Evolutionary conservation across 2,797 vertebrate species (phyloP).

Genomic region (Dicrostonyx torquatus): DNA sequence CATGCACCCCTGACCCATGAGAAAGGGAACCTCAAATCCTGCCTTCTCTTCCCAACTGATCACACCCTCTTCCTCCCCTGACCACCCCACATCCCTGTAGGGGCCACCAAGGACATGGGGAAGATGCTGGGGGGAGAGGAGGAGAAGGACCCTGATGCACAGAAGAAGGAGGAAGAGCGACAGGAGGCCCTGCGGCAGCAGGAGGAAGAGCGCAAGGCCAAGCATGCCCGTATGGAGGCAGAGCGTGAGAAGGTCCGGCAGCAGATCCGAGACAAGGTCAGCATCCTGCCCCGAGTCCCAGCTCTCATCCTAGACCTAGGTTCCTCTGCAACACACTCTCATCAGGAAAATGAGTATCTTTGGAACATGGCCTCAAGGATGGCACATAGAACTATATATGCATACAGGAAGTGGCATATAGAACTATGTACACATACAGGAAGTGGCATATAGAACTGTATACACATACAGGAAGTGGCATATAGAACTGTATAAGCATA

Average conservation of each 20-base stretch:
- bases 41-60: neutral
- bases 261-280: conserved; percentile 98
- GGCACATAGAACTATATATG: too few species aligned
- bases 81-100: conserved; percentile 82
- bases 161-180: conserved; percentile 98
- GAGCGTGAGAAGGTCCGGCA: conserved; percentile 99
- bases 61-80: neutral
- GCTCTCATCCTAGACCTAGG: neutral
- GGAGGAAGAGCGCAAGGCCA: conserved; percentile 97
- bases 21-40: neutral
- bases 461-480: too few species aligned
- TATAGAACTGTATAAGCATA: too few species aligned
- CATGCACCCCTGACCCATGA: too few species aligned
- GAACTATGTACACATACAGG: too few species aligned
- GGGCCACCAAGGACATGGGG: conserved; percentile 99
- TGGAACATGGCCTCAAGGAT: neutral
- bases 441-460: too few species aligned
- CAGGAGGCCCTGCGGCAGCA: conserved; percentile 98
- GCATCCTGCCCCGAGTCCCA: neutral
- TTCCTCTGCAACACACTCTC: neutral
- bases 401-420: too few species aligned
- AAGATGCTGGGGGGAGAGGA: conserved; percentile 99
- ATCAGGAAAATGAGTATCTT: neutral
- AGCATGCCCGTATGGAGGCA: conserved; percentile 96
- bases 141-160: conserved; percentile 97